Evolutionary conservation across 2,797 vertebrate species (phyloP).

Genomic region (Helicolenus hilgendorfi): DNA sequence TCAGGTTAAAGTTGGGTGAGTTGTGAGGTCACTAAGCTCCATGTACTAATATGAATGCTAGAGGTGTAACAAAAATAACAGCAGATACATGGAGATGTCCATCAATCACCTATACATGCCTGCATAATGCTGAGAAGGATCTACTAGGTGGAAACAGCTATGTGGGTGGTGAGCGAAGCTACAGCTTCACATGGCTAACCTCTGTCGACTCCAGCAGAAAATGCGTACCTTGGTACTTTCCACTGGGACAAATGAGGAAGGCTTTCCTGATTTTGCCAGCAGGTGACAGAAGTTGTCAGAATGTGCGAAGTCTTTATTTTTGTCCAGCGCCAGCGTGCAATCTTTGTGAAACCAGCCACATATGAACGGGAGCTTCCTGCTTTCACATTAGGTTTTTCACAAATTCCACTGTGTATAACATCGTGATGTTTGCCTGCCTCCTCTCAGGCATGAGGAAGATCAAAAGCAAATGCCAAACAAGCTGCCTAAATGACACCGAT

Average conservation of each 20-base stretch:
- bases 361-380: background rate
- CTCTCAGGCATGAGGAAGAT: background rate
- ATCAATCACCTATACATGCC: background rate
- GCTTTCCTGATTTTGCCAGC: background rate
- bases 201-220: background rate
- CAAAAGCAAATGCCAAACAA: slow-evolving; percentile 6
- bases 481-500: background rate
- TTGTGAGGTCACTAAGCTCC: background rate
- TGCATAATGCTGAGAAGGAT: background rate
- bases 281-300: background rate
- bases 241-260: background rate
- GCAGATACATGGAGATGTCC: background rate
- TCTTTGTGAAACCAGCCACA: slow-evolving; percentile 15
- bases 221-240: background rate
- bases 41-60: background rate
- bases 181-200: background rate
- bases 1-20: background rate
- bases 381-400: slow-evolving; percentile 7
- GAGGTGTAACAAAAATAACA: background rate
- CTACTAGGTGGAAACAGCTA: background rate
- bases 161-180: background rate
- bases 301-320: background rate
- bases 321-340: background rate
- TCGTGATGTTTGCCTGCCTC: background rate
- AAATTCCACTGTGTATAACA: background rate